Percentiles rank a stretch among this genome's conserved stretches.
These are phyloP conservation scores for Aurelia aurita DNA, from an alignment of 30 jellyfish, hydroid and myxozoan species.

Conservation along the genomic window DNA sequence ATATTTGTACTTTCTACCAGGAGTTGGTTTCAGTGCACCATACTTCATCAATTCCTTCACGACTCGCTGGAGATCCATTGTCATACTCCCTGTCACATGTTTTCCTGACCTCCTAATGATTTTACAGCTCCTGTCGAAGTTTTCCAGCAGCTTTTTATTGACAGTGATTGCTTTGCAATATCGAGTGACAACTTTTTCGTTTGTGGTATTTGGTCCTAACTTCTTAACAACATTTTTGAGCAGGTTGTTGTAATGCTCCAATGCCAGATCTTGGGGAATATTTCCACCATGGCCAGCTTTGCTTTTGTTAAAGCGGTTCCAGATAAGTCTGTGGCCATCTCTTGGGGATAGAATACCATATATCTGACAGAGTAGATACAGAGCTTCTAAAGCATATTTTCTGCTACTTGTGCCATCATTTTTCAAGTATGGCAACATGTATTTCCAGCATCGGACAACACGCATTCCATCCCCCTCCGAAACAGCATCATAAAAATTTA, in stretches of 20 bases:
- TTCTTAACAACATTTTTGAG: constrained; percentile 24
- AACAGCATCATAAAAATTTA: constrained; percentile 46
- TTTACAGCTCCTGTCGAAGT: constrained; percentile 8
- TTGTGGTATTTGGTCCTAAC: constrained; percentile 42
- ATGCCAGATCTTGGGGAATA: constrained; percentile 53
- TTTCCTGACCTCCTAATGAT: constrained; percentile 29
- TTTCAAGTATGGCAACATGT: constrained; percentile 27
- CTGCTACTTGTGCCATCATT: constrained; percentile 32
- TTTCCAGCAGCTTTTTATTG: constrained; percentile 29
- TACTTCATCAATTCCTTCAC: neutral
- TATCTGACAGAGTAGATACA: constrained; percentile 24
- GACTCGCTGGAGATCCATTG: no score
- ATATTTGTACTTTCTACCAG: neutral
- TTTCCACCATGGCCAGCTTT: constrained; percentile 48
- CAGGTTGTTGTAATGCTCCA: constrained; percentile 36
- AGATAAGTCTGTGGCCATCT: constrained; percentile 18
- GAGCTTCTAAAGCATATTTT: constrained; percentile 51
- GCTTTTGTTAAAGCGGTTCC: constrained; percentile 47
- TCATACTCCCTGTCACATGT: constrained; percentile 1
- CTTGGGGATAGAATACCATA: constrained; percentile 42
- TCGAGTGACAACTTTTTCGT: constrained; percentile 1
- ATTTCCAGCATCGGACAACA: constrained; percentile 37
- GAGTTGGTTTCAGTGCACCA: neutral
- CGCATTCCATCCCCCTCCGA: constrained; percentile 60
- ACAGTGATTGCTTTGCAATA: constrained; percentile 35